Conservation (phyloP, 1,140 invertebrate species). For the Drosophila gunungcola region DNA sequence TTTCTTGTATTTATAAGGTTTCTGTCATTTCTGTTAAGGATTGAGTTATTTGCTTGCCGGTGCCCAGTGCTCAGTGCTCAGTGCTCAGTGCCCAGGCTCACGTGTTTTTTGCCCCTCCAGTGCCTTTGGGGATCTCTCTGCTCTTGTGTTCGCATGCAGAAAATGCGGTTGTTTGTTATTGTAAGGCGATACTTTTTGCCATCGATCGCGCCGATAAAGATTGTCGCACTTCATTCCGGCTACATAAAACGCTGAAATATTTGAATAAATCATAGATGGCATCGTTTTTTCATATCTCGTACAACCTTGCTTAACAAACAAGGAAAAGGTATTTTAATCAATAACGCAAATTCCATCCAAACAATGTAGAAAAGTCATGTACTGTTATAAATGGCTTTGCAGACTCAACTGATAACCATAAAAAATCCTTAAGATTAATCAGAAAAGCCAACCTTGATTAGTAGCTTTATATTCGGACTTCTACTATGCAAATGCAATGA, state of each 20-base stretch:
- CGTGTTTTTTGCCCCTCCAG: constrained; percentile 1
- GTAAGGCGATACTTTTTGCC: constrained; percentile 67
- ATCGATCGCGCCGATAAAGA: constrained; percentile 54
- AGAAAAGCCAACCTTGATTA: too few species aligned
- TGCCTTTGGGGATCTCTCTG: constrained; percentile 62
- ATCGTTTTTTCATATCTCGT: constrained; percentile 5
- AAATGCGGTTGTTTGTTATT: constrained; percentile 67
- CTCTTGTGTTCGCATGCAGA: constrained; percentile 50
- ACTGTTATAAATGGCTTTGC: neutral
- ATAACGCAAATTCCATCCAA: constrained; percentile 8
- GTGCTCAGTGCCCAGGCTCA: constrained; percentile 2
- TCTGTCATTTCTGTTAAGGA: constrained; percentile 81
- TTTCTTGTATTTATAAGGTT: constrained; percentile 80
- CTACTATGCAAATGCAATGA: too few species aligned
- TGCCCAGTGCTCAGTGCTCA: neutral
- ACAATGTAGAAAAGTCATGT: neutral
- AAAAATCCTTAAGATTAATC: neutral
- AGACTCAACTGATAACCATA: neutral
- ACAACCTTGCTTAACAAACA: neutral
- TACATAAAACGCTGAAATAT: constrained; percentile 65
- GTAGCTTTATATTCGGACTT: too few species aligned
- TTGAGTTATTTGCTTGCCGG: constrained; percentile 74
- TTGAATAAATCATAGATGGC: constrained; percentile 65
- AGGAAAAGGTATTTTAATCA: constrained; percentile 15
- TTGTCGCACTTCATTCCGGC: constrained; percentile 31